Evolutionary conservation across 2,888 invertebrate species (phyloP), one percentile per base, ranked within the genome.

Genomic region (Drosophila crucigera): DNA sequence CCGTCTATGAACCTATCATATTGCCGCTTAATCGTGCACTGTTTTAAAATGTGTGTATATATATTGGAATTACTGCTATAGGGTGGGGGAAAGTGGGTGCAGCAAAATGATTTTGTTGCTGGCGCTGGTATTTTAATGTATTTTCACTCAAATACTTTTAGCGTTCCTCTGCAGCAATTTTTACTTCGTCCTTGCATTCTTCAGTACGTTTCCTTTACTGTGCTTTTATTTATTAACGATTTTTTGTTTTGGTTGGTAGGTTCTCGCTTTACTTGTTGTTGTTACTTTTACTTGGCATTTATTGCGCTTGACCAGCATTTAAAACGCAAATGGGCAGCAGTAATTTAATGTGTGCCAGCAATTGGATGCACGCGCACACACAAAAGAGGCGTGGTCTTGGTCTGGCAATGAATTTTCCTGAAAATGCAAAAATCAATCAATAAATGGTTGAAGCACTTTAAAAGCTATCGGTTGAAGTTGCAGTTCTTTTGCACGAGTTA

Each of bases 301-400:
- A 84, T 84, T 84, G 85, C 85, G 83, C 80, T 85, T 85, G 69
- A 77, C 68, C 63, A 62, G 71, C 83, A 85, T 84, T 83, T 88
- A 83, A 83, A 83, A 82, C 85, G 73, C 77, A 80, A 79, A 74
- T 43, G 73, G 69, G 59, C 39, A 60, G 39, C 68, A 59, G 82
- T 72, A 79, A 87, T 87, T 87, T 84, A 87, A 87, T 82, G 83
- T 74, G 77, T 68, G 85, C 71, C 71, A 84, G 83, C 80, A 63
- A 88, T 85, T 88, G 59, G 68, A 49, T 70, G 69, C 68, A 52
- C 68, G 68, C 62, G 28, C 54, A 58, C 70, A 76, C 60, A 52
- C 55, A 47, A 28, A 53, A 66, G 33, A 31, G 78, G 73, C 63
- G 79, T 76, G 79, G 63, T 31, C 41, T 68, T 25, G 25, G 25